These are phyloP conservation scores for Oligia strigilis DNA, from an alignment of 2,888 invertebrate genomes.

Conservation along the genomic window DNA sequence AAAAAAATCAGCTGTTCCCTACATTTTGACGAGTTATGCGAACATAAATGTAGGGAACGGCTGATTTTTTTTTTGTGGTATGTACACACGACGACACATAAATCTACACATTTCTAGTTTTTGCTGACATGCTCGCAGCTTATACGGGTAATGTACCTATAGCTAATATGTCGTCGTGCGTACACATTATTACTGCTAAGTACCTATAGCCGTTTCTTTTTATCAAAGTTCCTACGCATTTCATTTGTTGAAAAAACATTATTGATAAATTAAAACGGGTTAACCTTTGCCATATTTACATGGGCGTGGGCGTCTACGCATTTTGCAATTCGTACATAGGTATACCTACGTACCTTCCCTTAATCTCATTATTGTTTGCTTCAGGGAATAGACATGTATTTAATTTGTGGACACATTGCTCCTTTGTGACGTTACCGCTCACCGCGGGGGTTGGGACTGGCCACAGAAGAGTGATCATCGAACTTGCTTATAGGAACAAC, in stretches of 20 bases:
- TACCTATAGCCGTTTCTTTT: neutral
- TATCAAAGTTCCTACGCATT: constrained; percentile 8
- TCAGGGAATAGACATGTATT: neutral
- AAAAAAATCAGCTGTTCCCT: too few relatives aligned
- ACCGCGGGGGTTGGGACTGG: neutral
- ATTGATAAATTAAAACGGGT: constrained; percentile 11
- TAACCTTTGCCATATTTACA: neutral
- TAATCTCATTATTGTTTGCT: neutral
- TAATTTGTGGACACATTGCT: neutral
- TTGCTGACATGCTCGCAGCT: too few relatives aligned
- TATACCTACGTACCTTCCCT: neutral
- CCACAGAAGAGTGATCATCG: neutral
- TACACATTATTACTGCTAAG: neutral
- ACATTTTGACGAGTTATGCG: too few relatives aligned
- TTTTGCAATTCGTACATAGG: neutral
- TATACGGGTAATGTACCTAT: neutral
- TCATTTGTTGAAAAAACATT: neutral
- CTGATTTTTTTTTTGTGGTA: too few relatives aligned
- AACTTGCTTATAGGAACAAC: neutral
- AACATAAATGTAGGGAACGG: too few relatives aligned
- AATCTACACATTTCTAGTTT: neutral
- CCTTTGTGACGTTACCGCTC: neutral
- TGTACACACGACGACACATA: neutral
- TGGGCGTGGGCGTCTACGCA: neutral
- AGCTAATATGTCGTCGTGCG: neutral